Conservation (phyloP, 2,888 invertebrate species). For the Pachliopta kotzebuea region DNA sequence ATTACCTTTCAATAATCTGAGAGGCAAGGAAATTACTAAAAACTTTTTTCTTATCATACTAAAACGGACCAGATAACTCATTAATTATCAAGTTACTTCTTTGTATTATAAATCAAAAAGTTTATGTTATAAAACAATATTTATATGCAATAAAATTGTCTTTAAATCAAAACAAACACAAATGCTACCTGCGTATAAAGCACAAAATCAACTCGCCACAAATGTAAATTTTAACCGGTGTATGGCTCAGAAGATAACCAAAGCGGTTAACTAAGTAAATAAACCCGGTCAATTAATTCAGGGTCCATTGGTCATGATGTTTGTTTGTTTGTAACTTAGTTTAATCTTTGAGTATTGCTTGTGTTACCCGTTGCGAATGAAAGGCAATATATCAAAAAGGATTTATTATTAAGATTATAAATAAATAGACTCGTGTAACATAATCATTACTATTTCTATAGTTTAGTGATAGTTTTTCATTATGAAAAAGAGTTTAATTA, state of each 20-base stretch:
- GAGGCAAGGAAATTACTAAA: too few relatives aligned
- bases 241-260: slow-evolving; percentile 73
- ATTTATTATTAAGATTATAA: neutral
- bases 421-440: neutral
- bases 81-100: too few relatives aligned
- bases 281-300: slow-evolving; percentile 72
- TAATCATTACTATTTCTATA: too few relatives aligned
- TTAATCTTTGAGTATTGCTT: slow-evolving; percentile 43
- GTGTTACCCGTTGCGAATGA: neutral
- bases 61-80: neutral
- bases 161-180: slow-evolving; percentile 14
- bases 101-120: neutral
- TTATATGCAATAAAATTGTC: neutral
- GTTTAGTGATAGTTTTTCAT: too few relatives aligned
- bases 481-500: too few relatives aligned
- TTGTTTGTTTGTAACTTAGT: slow-evolving; percentile 67
- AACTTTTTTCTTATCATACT: neutral
- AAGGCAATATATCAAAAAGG: neutral
- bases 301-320: slow-evolving; percentile 76
- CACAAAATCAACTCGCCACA: slow-evolving; percentile 34
- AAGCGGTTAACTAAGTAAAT: slow-evolving; percentile 70
- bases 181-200: slow-evolving; percentile 28
- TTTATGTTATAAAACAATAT: neutral
- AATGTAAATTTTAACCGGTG: slow-evolving; percentile 50
- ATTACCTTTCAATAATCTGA: too few relatives aligned